phyloP scores from a whole-genome alignment of 2,113 vertebrate genomes.

The Ptilonorhynchus violaceus region DNA sequence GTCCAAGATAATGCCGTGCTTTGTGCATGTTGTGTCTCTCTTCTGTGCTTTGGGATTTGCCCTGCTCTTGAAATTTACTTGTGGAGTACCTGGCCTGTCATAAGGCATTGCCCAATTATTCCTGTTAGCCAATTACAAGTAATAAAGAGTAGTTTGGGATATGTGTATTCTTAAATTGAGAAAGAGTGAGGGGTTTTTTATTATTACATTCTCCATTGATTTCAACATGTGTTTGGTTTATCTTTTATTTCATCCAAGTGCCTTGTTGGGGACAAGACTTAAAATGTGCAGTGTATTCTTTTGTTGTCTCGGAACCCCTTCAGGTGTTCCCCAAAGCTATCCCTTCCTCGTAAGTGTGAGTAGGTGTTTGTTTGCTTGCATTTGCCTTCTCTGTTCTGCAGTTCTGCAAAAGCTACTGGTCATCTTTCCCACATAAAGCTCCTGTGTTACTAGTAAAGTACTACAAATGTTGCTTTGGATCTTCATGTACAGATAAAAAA shows the following conservation, averaged over 20 bases:
- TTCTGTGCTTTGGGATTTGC: neutral
- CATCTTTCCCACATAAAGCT: neutral
- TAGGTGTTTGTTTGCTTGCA: neutral
- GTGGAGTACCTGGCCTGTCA: neutral
- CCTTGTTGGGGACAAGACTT: neutral
- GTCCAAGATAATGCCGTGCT: neutral
- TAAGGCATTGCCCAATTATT: neutral
- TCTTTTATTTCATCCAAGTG: neutral
- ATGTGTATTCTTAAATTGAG: neutral
- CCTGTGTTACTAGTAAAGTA: neutral
- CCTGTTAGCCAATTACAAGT: neutral
- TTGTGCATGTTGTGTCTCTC: neutral
- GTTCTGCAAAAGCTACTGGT: neutral
- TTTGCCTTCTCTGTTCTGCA: neutral
- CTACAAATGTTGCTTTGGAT: neutral
- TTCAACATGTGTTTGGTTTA: neutral
- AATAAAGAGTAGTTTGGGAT: neutral
- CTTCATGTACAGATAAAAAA: neutral
- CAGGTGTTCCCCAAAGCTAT: neutral
- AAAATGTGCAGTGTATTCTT: neutral
- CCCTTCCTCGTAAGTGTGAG: neutral
- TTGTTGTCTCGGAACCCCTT: neutral
- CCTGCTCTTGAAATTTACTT: neutral
- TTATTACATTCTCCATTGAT: neutral
- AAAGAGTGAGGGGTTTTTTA: neutral